Evolutionary conservation across 2,113 vertebrate species (phyloP), one percentile per base, ranked within the genome.

Genomic region (Perca flavescens): DNA sequence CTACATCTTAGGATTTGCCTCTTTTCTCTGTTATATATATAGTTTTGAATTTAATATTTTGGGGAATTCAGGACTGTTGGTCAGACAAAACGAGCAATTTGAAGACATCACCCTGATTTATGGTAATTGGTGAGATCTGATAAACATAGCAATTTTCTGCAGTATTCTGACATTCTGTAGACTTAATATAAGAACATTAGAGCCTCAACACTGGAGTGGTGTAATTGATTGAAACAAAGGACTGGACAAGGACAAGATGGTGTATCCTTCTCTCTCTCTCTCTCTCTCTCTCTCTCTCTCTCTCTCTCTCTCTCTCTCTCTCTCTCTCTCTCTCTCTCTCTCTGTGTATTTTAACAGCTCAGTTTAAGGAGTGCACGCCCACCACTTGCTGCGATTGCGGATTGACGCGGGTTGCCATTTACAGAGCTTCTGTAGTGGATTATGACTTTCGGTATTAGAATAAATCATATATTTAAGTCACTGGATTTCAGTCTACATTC

Each of bases 341-440:
- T n/a, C n/a, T n/a, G n/a, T n/a, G n/a, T 6, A 9, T 10, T 2
- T 40, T 10, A 43, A 2, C 46, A 46, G 54, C 14, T 43, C 68
- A 78, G 52, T 52, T 21, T 46, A 2, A 22, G 68, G 7, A 13
- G 1, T 5, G 3, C 43, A 72, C 80, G 43, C 73, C 83, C 52
- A 72, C 60, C 36, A 5, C 57, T 2, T 17, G 31, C 77, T 64
- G 74, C 46, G 25, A 64, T 65, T 82, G 43, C 31, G 12, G 13
- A 9, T 69, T 79, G 61, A n/a, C 50, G 0, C 12, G 49, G 56
- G 67, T 67, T 85, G 63, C 68, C 79, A 85, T 85, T 47, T 77
- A 10, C 54, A 13, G 57, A 40, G 2, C 49, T 43, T 12, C 11
- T 43, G 17, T 11, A 13, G 0, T 1, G n/a, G 0, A 53, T 47